Conservation (phyloP, 2,113 vertebrate species). For the Takifugu bimaculatus region DNA sequence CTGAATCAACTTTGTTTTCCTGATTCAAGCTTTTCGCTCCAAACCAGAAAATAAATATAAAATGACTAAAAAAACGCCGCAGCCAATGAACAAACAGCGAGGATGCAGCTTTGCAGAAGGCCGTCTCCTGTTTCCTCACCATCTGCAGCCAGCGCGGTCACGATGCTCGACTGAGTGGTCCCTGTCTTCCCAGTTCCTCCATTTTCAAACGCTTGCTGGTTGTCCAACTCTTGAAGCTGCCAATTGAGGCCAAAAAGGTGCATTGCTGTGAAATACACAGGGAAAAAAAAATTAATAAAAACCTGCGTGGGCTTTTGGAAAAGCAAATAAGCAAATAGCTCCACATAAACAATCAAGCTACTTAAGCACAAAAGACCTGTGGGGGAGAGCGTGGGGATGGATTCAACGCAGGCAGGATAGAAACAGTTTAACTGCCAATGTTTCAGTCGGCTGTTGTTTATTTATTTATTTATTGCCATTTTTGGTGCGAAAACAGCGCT, state of each 20-base stretch:
- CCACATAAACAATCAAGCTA: constrained; percentile 44
- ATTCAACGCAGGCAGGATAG: constrained; percentile 13
- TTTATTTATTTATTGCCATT: constrained; percentile 18
- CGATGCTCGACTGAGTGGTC: constrained; percentile 83
- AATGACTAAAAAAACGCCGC: neutral
- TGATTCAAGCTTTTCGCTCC: too few relatives aligned
- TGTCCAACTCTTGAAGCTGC: constrained; percentile 94
- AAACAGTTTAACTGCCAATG: constrained; percentile 34
- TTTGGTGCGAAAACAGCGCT: constrained; percentile 38
- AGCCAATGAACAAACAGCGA: constrained; percentile 5
- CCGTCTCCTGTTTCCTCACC: constrained; percentile 71
- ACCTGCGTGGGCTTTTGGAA: constrained; percentile 43
- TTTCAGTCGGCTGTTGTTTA: constrained; percentile 19
- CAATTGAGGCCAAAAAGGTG: constrained; percentile 97
- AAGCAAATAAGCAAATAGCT: constrained; percentile 40
- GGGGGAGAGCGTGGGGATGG: constrained; percentile 16
- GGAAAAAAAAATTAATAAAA: constrained; percentile 2
- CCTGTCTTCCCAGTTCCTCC: constrained; percentile 85
- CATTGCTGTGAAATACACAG: constrained; percentile 82
- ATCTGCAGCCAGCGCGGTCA: constrained; percentile 84
- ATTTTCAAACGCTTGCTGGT: constrained; percentile 90
- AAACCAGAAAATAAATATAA: neutral
- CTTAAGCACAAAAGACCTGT: constrained; percentile 49
- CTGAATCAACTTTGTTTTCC: too few relatives aligned
- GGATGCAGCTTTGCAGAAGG: constrained; percentile 13